Evolutionary conservation across 2,888 invertebrate species (phyloP), one percentile per base, ranked within the genome.

Genomic region (Campopleginae sp.): DNA sequence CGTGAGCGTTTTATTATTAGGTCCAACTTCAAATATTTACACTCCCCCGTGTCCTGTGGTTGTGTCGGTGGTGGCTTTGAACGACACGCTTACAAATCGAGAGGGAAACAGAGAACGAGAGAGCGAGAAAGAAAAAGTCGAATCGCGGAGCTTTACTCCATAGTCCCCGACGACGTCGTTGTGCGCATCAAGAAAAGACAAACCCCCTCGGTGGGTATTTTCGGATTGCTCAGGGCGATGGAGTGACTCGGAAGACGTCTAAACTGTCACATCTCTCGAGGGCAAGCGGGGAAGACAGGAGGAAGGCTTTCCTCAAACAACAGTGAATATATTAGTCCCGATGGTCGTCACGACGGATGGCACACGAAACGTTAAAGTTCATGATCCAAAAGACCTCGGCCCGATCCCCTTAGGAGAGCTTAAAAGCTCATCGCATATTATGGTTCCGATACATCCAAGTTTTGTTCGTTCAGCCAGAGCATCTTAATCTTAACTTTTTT

Each of bases 21-120:
- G 92, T 91, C 46, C 61, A 89, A 90, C 90, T 90, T 90, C 87
- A 92, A 92, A 92, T 92, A 92, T 92, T 92, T 91, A 92, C 90
- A 79, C 70, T 54, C 65, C 66, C 19, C 44, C 61, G 68, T 68
- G 74, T 48, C 63, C 75, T 46, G 71, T 71, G 71, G 66, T 42
- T 14, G 42, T 46, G 61, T 23, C 48, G 44, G 63, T 63, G 8
- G 74, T 31, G 23, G 72, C 46, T 68, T 76, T 78, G 77, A 68
- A 63, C 84, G 84, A 77, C 80, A 65, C 63, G 51, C 75, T 70
- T 75, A 44, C 70, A 51, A 68, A 66, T 61, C 42, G 44, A 61
- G 44, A 17, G 17, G 46, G 46, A 58, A 58, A 58, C 27, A 14
- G 27, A 58, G 38, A 38, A 38, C 38, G 38, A n/a, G 63, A 38